These are phyloP conservation scores for Phengaris arion DNA, from an alignment of 2,888 invertebrate species.

Conservation along the genomic window DNA sequence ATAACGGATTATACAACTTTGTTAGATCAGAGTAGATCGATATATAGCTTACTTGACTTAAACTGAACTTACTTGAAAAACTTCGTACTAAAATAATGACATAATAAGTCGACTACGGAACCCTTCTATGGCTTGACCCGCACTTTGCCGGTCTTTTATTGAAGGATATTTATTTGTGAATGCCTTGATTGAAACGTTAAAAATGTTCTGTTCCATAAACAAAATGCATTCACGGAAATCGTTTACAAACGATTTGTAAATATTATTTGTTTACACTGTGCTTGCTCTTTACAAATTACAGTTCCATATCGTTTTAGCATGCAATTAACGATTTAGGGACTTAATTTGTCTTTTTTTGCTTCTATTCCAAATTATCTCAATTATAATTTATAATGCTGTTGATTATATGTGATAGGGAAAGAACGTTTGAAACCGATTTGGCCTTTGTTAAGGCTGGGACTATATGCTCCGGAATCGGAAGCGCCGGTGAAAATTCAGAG, in stretches of 20 bases:
- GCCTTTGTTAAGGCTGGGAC: too few species aligned
- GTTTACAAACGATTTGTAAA: constrained; percentile 13
- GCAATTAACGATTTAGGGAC: background rate
- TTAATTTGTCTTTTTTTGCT: background rate
- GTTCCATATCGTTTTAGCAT: background rate
- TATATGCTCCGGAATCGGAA: too few species aligned
- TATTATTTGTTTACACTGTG: background rate
- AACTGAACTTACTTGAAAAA: too few species aligned
- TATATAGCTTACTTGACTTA: too few species aligned
- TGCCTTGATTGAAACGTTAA: background rate
- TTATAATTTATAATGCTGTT: too few species aligned
- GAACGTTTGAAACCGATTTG: too few species aligned
- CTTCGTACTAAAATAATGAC: too few species aligned
- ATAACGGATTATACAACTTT: too few species aligned
- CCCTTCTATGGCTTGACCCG: background rate
- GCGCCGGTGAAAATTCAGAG: too few species aligned
- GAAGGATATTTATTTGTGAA: background rate
- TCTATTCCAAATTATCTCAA: too few species aligned
- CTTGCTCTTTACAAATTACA: background rate
- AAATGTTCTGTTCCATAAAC: background rate
- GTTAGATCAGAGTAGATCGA: too few species aligned
- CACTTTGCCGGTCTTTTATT: background rate
- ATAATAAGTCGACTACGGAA: background rate
- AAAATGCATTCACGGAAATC: constrained; percentile 7
- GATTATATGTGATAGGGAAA: too few species aligned